Conservation (phyloP, 1,140 invertebrate genomes). For the Chelonus insularis region DNA sequence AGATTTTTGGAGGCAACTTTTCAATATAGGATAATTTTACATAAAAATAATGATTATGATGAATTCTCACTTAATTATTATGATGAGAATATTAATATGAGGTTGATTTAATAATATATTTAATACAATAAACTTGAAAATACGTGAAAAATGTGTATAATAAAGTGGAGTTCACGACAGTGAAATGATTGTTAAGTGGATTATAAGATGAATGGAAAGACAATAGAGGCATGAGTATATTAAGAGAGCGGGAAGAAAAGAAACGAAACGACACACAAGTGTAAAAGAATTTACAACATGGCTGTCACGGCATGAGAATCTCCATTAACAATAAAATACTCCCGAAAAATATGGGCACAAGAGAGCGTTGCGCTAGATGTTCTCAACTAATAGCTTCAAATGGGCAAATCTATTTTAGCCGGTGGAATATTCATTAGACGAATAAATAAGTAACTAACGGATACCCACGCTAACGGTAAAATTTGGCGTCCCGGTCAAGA, state of each 20-base stretch:
- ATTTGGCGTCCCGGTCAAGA: constrained; percentile 23
- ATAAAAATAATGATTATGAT: no score
- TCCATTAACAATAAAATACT: constrained; percentile 32
- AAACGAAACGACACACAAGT: constrained; percentile 3
- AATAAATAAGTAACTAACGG: constrained; percentile 17
- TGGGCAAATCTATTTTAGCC: constrained; percentile 23
- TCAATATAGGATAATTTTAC: no score
- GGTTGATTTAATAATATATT: no score
- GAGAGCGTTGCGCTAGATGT: constrained; percentile 21
- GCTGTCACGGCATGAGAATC: constrained; percentile 35
- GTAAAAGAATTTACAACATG: constrained; percentile 34
- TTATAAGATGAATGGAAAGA: background rate
- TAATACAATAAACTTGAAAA: no score
- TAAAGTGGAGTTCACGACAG: no score
- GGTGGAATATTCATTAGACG: constrained; percentile 5
- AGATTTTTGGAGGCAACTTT: no score
- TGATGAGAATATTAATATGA: no score
- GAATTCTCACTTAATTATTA: no score
- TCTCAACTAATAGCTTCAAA: constrained; percentile 24
- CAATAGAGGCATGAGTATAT: background rate
- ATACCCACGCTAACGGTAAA: constrained; percentile 12
- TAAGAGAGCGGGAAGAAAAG: constrained; percentile 15
- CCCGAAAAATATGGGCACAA: constrained; percentile 27
- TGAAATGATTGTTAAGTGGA: background rate
- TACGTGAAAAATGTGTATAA: no score